Conservation (phyloP, 1,140 invertebrate species). For the Myzus persicae region DNA sequence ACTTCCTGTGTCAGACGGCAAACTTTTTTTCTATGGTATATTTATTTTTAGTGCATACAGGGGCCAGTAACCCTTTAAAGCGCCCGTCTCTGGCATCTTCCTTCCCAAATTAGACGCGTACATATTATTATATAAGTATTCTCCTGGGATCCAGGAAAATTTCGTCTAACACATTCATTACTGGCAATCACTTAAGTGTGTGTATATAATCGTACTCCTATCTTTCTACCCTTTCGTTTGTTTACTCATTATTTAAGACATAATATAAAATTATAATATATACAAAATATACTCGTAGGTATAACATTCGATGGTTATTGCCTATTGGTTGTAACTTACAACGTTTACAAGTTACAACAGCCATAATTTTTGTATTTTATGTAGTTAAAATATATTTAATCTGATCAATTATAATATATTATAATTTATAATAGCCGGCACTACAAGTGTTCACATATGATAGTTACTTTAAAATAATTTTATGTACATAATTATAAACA, state of each 20-base stretch:
- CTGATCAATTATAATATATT: neutral
- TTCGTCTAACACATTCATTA: slow-evolving; percentile 52
- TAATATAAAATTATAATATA: neutral
- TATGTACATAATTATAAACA: neutral
- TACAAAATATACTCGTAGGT: neutral
- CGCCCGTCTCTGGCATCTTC: slow-evolving; percentile 49
- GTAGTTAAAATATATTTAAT: neutral
- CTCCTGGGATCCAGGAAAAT: slow-evolving; percentile 50
- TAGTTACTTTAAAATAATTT: neutral
- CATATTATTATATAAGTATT: slow-evolving; percentile 6
- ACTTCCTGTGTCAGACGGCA: slow-evolving; percentile 46
- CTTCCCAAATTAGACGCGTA: slow-evolving; percentile 47
- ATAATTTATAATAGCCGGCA: too few species aligned
- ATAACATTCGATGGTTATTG: neutral
- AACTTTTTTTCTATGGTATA: slow-evolving; percentile 40
- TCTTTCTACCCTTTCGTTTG: neutral
- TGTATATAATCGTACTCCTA: neutral
- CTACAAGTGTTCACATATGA: too few species aligned
- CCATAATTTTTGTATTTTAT: neutral
- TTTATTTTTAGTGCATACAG: slow-evolving; percentile 56
- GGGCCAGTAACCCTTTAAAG: slow-evolving; percentile 57
- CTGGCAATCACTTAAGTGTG: slow-evolving; percentile 39
- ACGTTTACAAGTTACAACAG: neutral
- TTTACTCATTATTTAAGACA: neutral
- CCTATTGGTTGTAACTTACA: neutral